phyloP scores from a whole-genome alignment of 2,113 vertebrate species.

The Noturus placidus region DNA sequence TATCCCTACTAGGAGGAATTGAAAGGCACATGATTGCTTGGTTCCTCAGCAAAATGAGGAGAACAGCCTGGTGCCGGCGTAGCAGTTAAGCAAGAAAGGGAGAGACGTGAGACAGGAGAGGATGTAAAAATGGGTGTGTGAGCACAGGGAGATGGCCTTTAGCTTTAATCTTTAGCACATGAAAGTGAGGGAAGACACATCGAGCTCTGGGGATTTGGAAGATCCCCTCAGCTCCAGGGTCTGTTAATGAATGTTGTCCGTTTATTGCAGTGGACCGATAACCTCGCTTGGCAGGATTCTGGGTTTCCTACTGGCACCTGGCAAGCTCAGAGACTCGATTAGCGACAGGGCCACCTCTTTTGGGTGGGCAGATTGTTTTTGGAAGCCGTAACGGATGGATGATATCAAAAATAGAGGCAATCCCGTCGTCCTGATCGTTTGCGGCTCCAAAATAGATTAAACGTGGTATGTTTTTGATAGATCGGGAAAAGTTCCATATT shows the following conservation, averaged over 20 bases:
- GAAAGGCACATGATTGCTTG: background rate
- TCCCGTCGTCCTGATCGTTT: background rate
- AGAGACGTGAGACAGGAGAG: background rate
- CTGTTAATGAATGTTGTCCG: slow-evolving; percentile 38
- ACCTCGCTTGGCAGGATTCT: slow-evolving; percentile 35
- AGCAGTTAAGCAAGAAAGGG: background rate
- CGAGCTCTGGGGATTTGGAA: slow-evolving; percentile 28
- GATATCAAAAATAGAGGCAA: background rate
- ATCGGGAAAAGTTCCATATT: background rate
- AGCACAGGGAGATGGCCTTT: slow-evolving; percentile 38
- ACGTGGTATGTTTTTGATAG: background rate
- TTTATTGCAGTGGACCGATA: slow-evolving; percentile 41
- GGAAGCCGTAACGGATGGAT: slow-evolving; percentile 7
- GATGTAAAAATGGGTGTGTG: slow-evolving; percentile 33
- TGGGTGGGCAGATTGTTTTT: slow-evolving; percentile 20
- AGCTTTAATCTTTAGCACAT: slow-evolving; percentile 50
- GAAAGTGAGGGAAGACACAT: slow-evolving; percentile 43
- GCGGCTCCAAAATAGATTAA: background rate
- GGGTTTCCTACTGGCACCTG: slow-evolving; percentile 30
- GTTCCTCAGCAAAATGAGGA: slow-evolving; percentile 16
- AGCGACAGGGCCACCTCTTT: background rate
- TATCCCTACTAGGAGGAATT: background rate
- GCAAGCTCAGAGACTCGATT: background rate
- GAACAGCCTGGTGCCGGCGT: background rate
- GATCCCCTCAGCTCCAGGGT: slow-evolving; percentile 20